Percentiles rank a stretch among this genome's conserved stretches.
Evolutionary conservation across 2,113 vertebrate genomes (phyloP).

Genomic region (Heloderma charlesbogerti): DNA sequence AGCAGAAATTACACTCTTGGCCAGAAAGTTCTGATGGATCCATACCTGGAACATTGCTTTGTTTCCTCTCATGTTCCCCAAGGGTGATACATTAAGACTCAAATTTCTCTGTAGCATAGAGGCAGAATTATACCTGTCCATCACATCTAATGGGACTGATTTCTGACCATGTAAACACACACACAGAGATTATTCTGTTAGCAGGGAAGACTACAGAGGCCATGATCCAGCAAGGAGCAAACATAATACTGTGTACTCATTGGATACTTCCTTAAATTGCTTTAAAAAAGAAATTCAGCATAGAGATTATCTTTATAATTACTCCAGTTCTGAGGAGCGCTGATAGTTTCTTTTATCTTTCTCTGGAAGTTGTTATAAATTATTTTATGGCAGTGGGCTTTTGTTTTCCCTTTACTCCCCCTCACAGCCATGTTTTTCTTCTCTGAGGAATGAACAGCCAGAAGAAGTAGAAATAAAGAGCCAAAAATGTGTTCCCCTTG

Average conservation of each 20-base stretch:
- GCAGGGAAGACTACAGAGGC: neutral
- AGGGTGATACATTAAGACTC: neutral
- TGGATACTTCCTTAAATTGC: neutral
- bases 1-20: neutral
- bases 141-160: neutral
- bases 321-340: neutral
- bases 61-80: neutral
- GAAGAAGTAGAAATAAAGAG: neutral
- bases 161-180: neutral
- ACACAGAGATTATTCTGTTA: neutral
- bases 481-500: neutral
- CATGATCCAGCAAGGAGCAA: neutral
- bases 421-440: slow-evolving; percentile 5
- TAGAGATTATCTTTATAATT: neutral
- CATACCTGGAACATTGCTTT: slow-evolving; percentile 11
- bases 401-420: slow-evolving; percentile 16
- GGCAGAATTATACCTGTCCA: neutral
- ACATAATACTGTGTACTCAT: neutral
- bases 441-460: neutral
- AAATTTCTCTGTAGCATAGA: neutral
- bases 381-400: slow-evolving; percentile 4
- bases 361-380: neutral
- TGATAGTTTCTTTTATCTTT: slow-evolving; percentile 9
- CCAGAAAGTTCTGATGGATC: neutral
- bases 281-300: neutral